Evolutionary conservation across 2,113 vertebrate genomes (phyloP).

Genomic region (Brevimyrus niger): DNA sequence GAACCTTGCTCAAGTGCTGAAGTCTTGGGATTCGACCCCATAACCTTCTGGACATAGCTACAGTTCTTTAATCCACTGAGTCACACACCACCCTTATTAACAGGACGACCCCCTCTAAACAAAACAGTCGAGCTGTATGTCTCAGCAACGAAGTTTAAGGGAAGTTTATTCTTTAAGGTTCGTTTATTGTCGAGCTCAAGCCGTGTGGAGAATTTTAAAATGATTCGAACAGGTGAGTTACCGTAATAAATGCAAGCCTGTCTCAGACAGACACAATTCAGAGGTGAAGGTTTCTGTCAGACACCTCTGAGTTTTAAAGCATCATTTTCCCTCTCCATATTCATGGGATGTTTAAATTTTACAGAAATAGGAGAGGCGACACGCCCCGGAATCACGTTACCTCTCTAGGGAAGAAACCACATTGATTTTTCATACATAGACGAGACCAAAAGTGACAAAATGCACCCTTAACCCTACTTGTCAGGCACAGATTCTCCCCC

Average conservation of each 20-base stretch:
- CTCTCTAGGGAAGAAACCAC: not conserved
- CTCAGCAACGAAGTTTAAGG: not conserved
- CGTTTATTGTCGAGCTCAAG: not conserved
- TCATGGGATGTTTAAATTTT: not conserved
- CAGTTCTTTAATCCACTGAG: not conserved
- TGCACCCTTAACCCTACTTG: not conserved
- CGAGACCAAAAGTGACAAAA: conserved; percentile 6
- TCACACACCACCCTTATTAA: not conserved
- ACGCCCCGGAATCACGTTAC: not conserved
- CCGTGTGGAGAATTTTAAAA: not conserved
- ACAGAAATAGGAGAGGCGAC: not conserved
- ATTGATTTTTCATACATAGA: not conserved
- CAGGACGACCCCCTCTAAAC: too few species aligned
- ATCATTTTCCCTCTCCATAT: not conserved
- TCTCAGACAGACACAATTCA: conserved; percentile 4
- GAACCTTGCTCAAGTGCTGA: not conserved
- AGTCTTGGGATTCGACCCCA: not conserved
- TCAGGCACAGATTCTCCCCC: not conserved
- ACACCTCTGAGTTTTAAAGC: not conserved
- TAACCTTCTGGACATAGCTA: not conserved
- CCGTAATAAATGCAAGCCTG: conserved; percentile 1
- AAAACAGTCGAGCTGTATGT: not conserved
- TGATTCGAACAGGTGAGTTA: not conserved
- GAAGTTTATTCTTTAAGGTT: not conserved
- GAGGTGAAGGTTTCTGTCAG: conserved; percentile 7